These are phyloP conservation scores for Bagarius yarrelli DNA, from an alignment of 2,113 vertebrate genomes.

Conservation along the genomic window DNA sequence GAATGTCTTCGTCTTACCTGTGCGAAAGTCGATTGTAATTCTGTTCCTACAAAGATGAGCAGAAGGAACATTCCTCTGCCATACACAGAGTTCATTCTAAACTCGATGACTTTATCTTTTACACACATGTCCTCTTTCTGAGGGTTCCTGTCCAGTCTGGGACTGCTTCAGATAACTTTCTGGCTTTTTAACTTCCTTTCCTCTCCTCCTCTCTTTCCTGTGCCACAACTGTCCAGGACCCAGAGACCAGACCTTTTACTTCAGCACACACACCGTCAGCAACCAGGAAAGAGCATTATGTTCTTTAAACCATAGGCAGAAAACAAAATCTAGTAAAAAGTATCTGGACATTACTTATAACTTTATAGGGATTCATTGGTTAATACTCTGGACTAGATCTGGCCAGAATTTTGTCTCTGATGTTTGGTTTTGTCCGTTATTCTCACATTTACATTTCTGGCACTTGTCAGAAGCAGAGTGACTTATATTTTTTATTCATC, in stretches of 20 bases:
- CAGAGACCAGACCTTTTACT: slow-evolving; percentile 5
- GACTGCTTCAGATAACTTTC: slow-evolving; percentile 1
- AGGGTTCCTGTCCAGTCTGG: slow-evolving; percentile 36
- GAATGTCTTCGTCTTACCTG: slow-evolving; percentile 30
- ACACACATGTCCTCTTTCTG: slow-evolving; percentile 3
- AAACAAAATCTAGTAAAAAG: neutral
- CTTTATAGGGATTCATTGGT: neutral
- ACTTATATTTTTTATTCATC: no score
- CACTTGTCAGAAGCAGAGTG: no score
- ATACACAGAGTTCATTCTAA: slow-evolving; percentile 22
- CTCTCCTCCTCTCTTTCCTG: slow-evolving; percentile 46
- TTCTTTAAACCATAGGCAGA: neutral
- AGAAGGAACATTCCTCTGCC: slow-evolving; percentile 7
- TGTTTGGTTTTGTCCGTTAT: no score
- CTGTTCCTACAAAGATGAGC: slow-evolving; percentile 33
- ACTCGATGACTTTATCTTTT: slow-evolving; percentile 17
- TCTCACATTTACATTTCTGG: no score
- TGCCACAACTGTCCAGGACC: neutral
- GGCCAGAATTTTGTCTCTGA: no score
- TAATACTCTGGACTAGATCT: neutral
- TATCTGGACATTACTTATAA: neutral
- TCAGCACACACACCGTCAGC: neutral
- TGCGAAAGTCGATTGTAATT: neutral
- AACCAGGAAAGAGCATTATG: slow-evolving; percentile 23
- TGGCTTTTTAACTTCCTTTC: slow-evolving; percentile 46